Percentiles rank a stretch among this genome's conserved stretches.
phyloP scores from a whole-genome alignment of 92 coral and sea anemone genomes.

The Epizoanthus scotinus region DNA sequence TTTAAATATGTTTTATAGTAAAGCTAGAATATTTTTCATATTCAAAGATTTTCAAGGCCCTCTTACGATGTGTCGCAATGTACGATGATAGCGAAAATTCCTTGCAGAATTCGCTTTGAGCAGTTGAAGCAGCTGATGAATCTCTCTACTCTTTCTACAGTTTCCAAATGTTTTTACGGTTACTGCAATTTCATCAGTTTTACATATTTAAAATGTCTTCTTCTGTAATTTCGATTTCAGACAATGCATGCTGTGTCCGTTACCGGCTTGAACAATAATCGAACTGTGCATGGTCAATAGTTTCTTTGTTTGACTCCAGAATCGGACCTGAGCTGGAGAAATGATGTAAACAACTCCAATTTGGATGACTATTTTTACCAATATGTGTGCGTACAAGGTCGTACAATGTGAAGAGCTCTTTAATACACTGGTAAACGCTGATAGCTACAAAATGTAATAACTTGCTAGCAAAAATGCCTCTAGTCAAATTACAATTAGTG shows the following conservation, averaged over 20 bases:
- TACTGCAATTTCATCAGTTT: constrained; percentile 14
- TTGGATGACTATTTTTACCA: no score
- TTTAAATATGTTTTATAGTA: no score
- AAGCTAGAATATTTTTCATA: no score
- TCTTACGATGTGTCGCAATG: constrained; percentile 36
- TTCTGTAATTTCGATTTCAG: not conserved
- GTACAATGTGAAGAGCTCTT: no score
- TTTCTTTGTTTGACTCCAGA: constrained; percentile 26
- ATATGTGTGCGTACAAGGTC: no score
- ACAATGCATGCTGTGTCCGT: not conserved
- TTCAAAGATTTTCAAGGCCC: no score
- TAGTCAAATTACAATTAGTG: no score
- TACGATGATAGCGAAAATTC: constrained; percentile 2
- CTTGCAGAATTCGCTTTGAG: constrained; percentile 28
- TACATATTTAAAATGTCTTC: not conserved
- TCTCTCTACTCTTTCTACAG: constrained; percentile 24
- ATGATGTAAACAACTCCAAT: constrained; percentile 41
- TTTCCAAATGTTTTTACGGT: constrained; percentile 13
- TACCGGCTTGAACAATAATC: not conserved
- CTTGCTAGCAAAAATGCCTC: no score
- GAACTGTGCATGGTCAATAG: constrained; percentile 12
- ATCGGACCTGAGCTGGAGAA: constrained; percentile 26
- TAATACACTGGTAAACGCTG: no score
- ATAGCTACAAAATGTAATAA: no score
- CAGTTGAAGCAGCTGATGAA: constrained; percentile 39